Evolutionary conservation across 1,140 invertebrate genomes (phyloP), one percentile per base, ranked within the genome.

Genomic region (Drosophila persimilis): DNA sequence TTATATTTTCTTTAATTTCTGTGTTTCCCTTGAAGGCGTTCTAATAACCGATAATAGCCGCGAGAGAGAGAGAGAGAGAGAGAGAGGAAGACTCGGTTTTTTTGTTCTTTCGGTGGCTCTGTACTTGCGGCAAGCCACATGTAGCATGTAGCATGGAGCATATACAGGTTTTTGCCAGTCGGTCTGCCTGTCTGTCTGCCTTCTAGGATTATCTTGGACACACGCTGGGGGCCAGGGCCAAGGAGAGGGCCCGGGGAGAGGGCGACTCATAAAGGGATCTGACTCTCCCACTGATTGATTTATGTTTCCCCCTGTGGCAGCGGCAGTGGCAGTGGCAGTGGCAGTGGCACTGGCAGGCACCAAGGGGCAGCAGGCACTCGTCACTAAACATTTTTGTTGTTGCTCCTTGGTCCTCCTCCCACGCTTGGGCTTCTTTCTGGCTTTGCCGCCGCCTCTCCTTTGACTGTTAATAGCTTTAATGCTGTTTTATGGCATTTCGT

Each of bases 391-490:
- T 54, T 56, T 71, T 46, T 52, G 35, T 35, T 35, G 13, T 29
- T 9, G 13, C 31, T 31, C 9, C 31, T 46, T 39, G 51, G 17
- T 17, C 17, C 29, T 39, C 35, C 35, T 39, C 35, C 11, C 35
- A 39, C 35, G 35, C 29, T 20, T 44, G 43, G 31, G 29, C 41
- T 41, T 41, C 22, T 39, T 52, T 53, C 6, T 46, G 11, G 22
- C 5, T 35, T 51, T 24, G 24, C 53, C n/a, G 13, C 45, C 60
- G 59, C 56, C 45, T 57, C 60, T 70, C 74, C 56, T 66, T 65
- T 39, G 77, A 47, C 81, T 80, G 81, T 86, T 85, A 85, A 85
- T 85, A 80, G 81, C 77, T 86, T 86, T 85, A 85, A 85, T 85
- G 81, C 81, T 86, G 73, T 77, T 85, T 85, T 85, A 85, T 85